Evolutionary conservation across 2,888 invertebrate species (phyloP), one percentile per base, ranked within the genome.

Genomic region (Volucella inanis): DNA sequence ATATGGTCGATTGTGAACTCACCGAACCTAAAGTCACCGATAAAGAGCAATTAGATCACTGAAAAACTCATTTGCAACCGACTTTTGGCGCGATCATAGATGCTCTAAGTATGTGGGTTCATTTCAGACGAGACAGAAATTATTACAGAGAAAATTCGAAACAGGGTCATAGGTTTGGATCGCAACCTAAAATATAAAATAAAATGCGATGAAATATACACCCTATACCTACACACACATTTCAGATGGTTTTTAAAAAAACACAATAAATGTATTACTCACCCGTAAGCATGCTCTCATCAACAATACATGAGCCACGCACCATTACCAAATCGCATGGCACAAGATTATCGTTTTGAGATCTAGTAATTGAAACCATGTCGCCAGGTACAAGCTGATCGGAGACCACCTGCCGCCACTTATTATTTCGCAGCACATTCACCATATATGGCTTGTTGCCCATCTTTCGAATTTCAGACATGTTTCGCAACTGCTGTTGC

Each of bases 381-480:
- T 99, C 99, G 3, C 99, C 99, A 0, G 99, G 98, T 65, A 99
- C 93, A 41, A 99, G 92, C 89, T 98, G 97, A 92, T 98, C 96
- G 55, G 97, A 97, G 88, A 95, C 94, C 38, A 98, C 94, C 70
- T 95, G 95, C 50, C 97, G 93, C 99, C 99, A 99, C 89, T 97
- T 95, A 89, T 97, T 94, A 90, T 96, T 97, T 88, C 99, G 94
- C 90, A 98, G 98, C 0, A 97, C 97, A 94, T 97, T 94, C 55
- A 99, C 96, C 88, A 95, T 94, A 90, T 98, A 98, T 0, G 99
- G 98, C 91, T 98, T 98, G 90, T 98, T 99, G 3, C 99, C 99
- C 99, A 99, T 99, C 93, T 98, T 98, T 12, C 99, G 94, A 87
- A 99, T 99, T 93, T 99, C 99, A 0, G 98, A 96, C 98, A 99